Conservation (phyloP, 1,140 invertebrate genomes). For the Atta cephalotes region DNA sequence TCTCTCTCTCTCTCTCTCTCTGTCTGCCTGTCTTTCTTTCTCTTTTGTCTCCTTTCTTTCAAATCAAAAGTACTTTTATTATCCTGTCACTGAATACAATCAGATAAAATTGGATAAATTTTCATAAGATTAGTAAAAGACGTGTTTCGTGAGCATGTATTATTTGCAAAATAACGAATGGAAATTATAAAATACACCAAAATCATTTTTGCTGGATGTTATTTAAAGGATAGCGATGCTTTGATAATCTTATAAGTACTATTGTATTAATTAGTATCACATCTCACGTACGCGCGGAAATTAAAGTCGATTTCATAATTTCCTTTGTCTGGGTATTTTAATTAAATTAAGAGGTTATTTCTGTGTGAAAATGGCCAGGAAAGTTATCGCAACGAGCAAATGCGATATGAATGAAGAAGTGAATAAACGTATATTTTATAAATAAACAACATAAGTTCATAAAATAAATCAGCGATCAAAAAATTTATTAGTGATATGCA, state of each 20-base stretch:
- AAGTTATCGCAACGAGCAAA: conserved; percentile 3
- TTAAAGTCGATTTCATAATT: conserved; percentile 19
- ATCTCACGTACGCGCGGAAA: not conserved
- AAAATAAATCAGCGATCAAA: not conserved
- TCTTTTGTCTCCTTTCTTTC: not conserved
- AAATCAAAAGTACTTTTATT: conserved; percentile 33
- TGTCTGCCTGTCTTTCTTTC: not conserved
- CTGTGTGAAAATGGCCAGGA: not conserved
- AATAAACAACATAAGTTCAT: not conserved
- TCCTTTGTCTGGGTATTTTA: not conserved
- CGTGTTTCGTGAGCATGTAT: not conserved
- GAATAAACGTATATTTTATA: not conserved
- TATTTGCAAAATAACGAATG: not conserved
- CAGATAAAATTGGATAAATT: conserved; percentile 38
- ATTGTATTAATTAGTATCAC: conserved; percentile 6
- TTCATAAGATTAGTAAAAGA: not conserved
- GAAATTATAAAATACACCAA: not conserved
- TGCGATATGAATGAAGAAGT: not conserved
- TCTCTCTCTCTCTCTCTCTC: not conserved
- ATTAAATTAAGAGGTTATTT: conserved; percentile 25
- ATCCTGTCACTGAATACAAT: not conserved
- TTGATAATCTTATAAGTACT: not conserved
- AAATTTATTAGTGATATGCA: not conserved
- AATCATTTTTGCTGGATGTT: conserved; percentile 10
- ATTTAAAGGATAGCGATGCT: conserved; percentile 11